Evolutionary conservation across 2,888 invertebrate species (phyloP).

Genomic region (Campaea margaritaria): DNA sequence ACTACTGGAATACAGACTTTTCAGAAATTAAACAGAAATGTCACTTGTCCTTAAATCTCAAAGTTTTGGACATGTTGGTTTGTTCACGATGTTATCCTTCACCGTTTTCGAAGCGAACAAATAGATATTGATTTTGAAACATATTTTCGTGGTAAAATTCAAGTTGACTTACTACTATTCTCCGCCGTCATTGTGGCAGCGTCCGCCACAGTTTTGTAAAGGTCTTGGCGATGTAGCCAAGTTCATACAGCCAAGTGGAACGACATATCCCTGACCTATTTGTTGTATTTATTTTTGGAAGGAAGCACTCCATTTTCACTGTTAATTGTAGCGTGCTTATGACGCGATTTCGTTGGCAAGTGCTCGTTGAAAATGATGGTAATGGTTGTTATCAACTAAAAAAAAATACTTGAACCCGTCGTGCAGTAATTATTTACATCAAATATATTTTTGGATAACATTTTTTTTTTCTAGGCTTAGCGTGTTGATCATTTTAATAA

Average conservation of each 20-base stretch:
- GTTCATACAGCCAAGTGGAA: constrained; percentile 61
- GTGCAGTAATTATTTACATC: not conserved
- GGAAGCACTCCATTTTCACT: constrained; percentile 47
- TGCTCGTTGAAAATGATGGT: constrained; percentile 7
- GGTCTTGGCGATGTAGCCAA: constrained; percentile 42
- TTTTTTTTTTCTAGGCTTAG: not conserved
- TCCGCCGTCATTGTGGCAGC: constrained; percentile 5
- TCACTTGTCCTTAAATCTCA: no score
- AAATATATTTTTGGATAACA: not conserved
- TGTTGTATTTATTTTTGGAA: constrained; percentile 49
- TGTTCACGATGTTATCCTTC: no score
- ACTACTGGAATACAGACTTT: no score
- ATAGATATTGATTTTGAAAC: no score
- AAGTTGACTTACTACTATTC: constrained; percentile 13
- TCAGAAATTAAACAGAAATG: no score
- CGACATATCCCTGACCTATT: constrained; percentile 66
- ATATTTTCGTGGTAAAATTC: not conserved
- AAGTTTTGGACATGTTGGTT: no score
- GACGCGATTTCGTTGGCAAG: constrained; percentile 34
- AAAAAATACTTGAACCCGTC: not conserved
- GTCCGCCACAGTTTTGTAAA: constrained; percentile 27
- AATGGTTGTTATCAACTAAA: constrained; percentile 11
- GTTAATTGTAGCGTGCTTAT: constrained; percentile 38
- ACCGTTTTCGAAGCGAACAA: no score
- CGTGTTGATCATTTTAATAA: not conserved